phyloP scores from a whole-genome alignment of 92 coral and sea anemone genomes.

The Muricea muricata region DNA sequence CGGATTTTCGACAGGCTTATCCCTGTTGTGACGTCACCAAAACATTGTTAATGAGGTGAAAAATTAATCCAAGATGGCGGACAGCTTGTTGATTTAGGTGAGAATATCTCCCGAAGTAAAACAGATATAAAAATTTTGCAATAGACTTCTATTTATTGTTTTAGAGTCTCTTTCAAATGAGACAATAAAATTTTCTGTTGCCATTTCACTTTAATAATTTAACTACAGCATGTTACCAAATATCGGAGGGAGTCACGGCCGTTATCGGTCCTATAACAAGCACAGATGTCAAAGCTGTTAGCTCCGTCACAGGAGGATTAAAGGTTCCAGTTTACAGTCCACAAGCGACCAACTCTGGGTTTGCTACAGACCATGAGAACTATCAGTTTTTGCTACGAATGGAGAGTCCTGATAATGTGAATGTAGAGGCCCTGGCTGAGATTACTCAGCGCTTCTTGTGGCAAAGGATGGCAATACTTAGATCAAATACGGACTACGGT shows the following conservation, averaged over 20 bases:
- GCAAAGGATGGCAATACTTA: slow-evolving; percentile 76
- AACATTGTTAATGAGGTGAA: too few species aligned
- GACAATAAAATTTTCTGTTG: too few species aligned
- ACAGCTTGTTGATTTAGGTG: too few species aligned
- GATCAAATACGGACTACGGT: slow-evolving; percentile 77
- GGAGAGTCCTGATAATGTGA: slow-evolving; percentile 51
- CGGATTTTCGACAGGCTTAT: too few species aligned
- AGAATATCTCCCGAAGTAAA: too few species aligned
- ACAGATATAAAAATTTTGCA: too few species aligned
- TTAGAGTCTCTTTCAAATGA: too few species aligned
- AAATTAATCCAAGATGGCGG: too few species aligned
- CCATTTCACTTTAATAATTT: too few species aligned
- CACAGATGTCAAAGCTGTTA: slow-evolving; percentile 67
- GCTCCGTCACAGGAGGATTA: slow-evolving; percentile 65
- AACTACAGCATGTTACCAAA: slow-evolving; percentile 68
- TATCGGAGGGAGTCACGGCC: slow-evolving; percentile 77
- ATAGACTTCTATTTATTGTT: too few species aligned
- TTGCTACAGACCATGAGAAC: slow-evolving; percentile 53
- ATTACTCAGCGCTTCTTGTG: slow-evolving; percentile 63
- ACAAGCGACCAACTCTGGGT: slow-evolving; percentile 71
- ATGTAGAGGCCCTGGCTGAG: slow-evolving; percentile 39
- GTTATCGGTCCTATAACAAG: slow-evolving; percentile 78
- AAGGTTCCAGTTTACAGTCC: slow-evolving; percentile 74
- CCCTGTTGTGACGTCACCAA: too few species aligned
- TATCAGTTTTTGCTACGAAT: slow-evolving; percentile 74